Conservation (phyloP, 37 sponge, comb jelly and placozoan species). For the Ephydatia muelleri region DNA sequence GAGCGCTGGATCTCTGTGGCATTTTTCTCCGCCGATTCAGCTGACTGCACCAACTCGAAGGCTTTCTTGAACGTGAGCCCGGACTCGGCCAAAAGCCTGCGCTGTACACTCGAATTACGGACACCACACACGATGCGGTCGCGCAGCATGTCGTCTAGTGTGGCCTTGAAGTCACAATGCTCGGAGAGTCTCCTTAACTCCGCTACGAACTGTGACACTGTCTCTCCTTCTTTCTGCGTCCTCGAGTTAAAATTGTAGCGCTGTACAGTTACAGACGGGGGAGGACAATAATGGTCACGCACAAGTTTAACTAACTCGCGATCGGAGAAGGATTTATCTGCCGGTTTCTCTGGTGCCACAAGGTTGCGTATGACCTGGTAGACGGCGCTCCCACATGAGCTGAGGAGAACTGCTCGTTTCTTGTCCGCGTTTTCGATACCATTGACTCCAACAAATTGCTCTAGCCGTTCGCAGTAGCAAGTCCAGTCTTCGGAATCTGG, state of each 20-base stretch:
- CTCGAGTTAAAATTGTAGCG: slow-evolving; percentile 40
- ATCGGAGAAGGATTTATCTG: slow-evolving; percentile 7
- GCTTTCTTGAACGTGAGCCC: slow-evolving; percentile 37
- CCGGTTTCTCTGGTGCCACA: no score
- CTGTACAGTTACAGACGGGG: slow-evolving; percentile 42
- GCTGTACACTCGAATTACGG: slow-evolving; percentile 16
- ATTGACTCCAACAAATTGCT: no score
- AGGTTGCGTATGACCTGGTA: no score
- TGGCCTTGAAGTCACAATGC: slow-evolving; percentile 35
- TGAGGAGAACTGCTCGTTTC: no score
- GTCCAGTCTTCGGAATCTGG: no score
- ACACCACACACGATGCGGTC: slow-evolving; percentile 54
- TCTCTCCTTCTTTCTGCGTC: slow-evolving; percentile 13
- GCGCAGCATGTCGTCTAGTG: slow-evolving; percentile 49
- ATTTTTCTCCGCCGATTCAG: slow-evolving; percentile 42
- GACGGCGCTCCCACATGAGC: no score
- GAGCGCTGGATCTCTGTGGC: not conserved
- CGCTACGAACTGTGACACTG: slow-evolving; percentile 28
- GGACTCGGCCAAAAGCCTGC: slow-evolving; percentile 29
- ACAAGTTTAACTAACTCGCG: slow-evolving; percentile 9
- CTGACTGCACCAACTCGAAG: slow-evolving; percentile 27
- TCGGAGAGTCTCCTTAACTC: slow-evolving; percentile 32
- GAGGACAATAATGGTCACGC: slow-evolving; percentile 24
- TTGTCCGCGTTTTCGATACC: no score
- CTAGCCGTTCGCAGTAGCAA: no score